phyloP scores from a whole-genome alignment of 2,113 vertebrate genomes.

The Connochaetes taurinus region DNA sequence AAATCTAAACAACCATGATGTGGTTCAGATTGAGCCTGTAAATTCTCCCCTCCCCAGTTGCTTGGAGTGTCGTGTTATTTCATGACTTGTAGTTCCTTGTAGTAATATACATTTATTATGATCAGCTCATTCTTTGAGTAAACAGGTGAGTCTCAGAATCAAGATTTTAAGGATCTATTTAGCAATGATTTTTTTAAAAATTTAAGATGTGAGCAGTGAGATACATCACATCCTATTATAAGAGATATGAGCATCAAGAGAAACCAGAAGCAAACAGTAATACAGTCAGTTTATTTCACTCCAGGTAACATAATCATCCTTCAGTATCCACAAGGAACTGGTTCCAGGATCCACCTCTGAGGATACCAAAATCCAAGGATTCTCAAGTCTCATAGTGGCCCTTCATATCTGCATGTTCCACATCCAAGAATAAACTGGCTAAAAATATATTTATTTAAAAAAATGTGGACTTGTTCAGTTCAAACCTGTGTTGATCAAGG shows the following conservation, averaged over 20 bases:
- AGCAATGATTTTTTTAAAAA: not conserved
- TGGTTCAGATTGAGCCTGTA: not conserved
- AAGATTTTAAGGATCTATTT: not conserved
- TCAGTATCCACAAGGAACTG: not conserved
- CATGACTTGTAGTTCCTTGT: not conserved
- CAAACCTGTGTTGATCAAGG: not conserved
- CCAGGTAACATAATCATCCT: not conserved
- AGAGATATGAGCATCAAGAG: not conserved
- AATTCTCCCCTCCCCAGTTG: not conserved
- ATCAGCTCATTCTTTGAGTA: not conserved
- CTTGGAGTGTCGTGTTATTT: not conserved
- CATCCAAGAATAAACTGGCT: not conserved
- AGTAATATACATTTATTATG: not conserved
- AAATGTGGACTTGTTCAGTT: not conserved
- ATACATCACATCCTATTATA: not conserved
- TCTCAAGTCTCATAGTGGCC: not conserved
- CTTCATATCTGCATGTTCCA: not conserved
- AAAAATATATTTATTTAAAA: not conserved
- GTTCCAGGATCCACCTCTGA: not conserved
- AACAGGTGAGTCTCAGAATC: not conserved
- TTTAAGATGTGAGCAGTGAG: not conserved
- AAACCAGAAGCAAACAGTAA: not conserved
- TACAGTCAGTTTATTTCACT: not conserved
- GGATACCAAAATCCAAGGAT: not conserved
- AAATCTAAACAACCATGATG: not conserved